Evolutionary conservation across 2,797 vertebrate genomes (phyloP).

Genomic region (Limosa lapponica): DNA sequence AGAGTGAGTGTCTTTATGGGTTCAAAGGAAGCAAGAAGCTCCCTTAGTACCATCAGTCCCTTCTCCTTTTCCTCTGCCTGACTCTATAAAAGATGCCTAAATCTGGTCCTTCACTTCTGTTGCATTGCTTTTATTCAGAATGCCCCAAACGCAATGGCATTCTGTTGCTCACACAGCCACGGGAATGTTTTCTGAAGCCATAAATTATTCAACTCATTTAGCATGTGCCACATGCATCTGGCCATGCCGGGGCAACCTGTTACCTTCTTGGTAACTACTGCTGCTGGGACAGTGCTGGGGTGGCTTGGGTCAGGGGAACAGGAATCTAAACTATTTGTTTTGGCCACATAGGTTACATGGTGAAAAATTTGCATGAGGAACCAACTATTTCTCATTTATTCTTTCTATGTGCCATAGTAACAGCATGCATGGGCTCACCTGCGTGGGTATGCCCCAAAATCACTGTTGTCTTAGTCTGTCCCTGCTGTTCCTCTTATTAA

Average conservation of each 20-base stretch:
- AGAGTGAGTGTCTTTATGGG: neutral
- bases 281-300: neutral
- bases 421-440: neutral
- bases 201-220: neutral
- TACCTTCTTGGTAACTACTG: neutral
- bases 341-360: neutral
- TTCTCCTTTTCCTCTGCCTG: neutral
- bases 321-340: neutral
- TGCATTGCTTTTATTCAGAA: neutral
- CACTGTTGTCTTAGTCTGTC: neutral
- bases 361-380: neutral
- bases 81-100: neutral
- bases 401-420: neutral
- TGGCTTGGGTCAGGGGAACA: neutral
- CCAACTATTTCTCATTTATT: neutral
- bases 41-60: neutral
- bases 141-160: neutral
- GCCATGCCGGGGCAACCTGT: neutral
- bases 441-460: neutral
- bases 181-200: neutral
- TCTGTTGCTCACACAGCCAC: neutral
- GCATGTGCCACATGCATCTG: rapidly evolving
- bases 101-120: neutral
- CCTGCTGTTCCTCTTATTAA: neutral
- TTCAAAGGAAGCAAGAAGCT: neutral